phyloP scores from a whole-genome alignment of 2,888 invertebrate species.

The Chrysotoxum bicinctum region DNA sequence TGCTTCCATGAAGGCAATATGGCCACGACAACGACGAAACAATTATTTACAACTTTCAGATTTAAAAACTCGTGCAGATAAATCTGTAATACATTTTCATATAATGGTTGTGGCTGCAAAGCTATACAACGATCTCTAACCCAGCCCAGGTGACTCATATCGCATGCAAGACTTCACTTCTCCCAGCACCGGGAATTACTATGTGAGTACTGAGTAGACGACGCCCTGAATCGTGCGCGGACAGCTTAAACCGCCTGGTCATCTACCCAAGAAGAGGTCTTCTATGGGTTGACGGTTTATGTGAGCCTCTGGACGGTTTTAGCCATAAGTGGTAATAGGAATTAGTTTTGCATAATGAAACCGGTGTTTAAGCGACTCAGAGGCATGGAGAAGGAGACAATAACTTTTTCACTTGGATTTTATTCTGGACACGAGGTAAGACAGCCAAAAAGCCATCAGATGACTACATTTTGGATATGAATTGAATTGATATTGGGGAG shows the following conservation, averaged over 20 bases:
- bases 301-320: slow-evolving; percentile 11
- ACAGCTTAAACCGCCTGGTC: slow-evolving; percentile 45
- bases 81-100: slow-evolving; percentile 54
- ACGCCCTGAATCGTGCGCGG: slow-evolving; percentile 62
- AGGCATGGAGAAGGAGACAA: neutral
- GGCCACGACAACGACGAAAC: slow-evolving; percentile 5
- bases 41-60: slow-evolving; percentile 60
- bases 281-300: slow-evolving; percentile 5
- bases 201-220: neutral
- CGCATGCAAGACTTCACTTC: slow-evolving; percentile 42
- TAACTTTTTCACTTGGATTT: neutral
- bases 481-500: slow-evolving; percentile 32
- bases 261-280: slow-evolving; percentile 36
- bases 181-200: neutral
- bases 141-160: slow-evolving; percentile 52
- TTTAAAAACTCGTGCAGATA: slow-evolving; percentile 47
- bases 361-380: slow-evolving; percentile 25
- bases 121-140: neutral
- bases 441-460: slow-evolving; percentile 34
- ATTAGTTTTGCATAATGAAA: slow-evolving; percentile 65
- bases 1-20: neutral
- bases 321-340: slow-evolving; percentile 48
- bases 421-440: slow-evolving; percentile 59
- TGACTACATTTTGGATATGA: slow-evolving; percentile 48
- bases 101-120: neutral